These are phyloP conservation scores for Acanthopagrus latus DNA, from an alignment of 2,797 vertebrate species.

Conservation along the genomic window DNA sequence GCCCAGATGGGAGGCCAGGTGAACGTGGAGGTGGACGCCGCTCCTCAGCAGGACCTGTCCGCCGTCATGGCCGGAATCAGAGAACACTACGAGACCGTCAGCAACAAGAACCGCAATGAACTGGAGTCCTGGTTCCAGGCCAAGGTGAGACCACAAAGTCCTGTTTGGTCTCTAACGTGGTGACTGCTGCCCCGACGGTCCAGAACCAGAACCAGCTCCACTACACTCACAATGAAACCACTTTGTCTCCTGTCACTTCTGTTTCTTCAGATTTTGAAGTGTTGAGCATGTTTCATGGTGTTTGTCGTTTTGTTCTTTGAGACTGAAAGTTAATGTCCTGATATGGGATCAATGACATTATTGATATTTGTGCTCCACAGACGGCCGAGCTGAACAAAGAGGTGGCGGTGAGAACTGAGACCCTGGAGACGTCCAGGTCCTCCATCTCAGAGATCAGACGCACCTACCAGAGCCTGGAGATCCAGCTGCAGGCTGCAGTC, in stretches of 20 bases:
- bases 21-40: constrained; percentile 88
- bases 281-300: too few species aligned
- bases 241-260: too few species aligned
- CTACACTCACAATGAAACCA: too few species aligned
- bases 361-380: constrained; percentile 29
- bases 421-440: constrained; percentile 48
- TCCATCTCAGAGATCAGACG: constrained; percentile 50
- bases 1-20: constrained; percentile 83
- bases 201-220: too few species aligned
- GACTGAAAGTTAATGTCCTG: background rate
- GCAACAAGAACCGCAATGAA: constrained; percentile 84
- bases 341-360: background rate
- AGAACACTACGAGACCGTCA: constrained; percentile 85
- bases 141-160: constrained; percentile 76
- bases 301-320: too few species aligned
- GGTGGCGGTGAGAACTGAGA: constrained; percentile 47
- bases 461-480: constrained; percentile 85
- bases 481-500: constrained; percentile 86
- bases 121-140: constrained; percentile 88
- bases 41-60: constrained; percentile 84
- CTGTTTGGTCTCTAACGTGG: background rate
- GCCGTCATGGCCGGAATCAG: constrained; percentile 84
- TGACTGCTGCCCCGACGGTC: too few species aligned
- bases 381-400: constrained; percentile 55
- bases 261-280: too few species aligned